Conservation (phyloP, 2,888 invertebrate species). For the Noctua fimbriata region DNA sequence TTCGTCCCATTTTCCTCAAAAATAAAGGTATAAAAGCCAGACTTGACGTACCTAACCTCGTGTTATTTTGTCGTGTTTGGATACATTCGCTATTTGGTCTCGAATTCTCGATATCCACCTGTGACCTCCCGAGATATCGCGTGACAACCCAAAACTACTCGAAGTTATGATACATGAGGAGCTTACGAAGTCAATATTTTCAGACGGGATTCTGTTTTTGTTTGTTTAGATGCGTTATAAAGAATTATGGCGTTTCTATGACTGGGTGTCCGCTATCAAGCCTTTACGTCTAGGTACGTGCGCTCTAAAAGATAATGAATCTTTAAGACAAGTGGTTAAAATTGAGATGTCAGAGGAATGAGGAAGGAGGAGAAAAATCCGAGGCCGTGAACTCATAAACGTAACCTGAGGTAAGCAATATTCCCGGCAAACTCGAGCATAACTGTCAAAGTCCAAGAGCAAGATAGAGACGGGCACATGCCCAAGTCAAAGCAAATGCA, state of each 20-base stretch:
- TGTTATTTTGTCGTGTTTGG: slow-evolving; percentile 24
- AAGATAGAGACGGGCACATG: neutral
- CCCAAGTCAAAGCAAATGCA: neutral
- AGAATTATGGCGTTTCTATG: neutral
- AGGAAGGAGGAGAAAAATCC: neutral
- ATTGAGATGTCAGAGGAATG: neutral
- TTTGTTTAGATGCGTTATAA: neutral
- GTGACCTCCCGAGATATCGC: slow-evolving; percentile 36
- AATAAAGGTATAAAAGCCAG: slow-evolving; percentile 16
- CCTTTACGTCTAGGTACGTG: neutral
- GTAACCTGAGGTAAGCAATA: neutral
- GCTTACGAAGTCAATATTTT: slow-evolving; percentile 23
- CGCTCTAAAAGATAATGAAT: neutral
- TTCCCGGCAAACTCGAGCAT: neutral
- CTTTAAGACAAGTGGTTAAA: neutral
- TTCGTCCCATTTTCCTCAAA: slow-evolving; percentile 23
- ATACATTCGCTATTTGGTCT: slow-evolving; percentile 12
- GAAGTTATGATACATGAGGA: slow-evolving; percentile 1
- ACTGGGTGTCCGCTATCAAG: neutral
- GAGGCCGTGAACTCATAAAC: neutral
- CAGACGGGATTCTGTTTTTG: neutral
- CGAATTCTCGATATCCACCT: slow-evolving; percentile 37
- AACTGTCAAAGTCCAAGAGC: neutral
- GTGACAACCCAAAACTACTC: slow-evolving; percentile 17
- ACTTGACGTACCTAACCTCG: neutral